A percentile compares a stretch with the other conserved stretches of the same genome.
Conservation (phyloP, 2,113 vertebrate genomes). For the Etheostoma cragini region DNA sequence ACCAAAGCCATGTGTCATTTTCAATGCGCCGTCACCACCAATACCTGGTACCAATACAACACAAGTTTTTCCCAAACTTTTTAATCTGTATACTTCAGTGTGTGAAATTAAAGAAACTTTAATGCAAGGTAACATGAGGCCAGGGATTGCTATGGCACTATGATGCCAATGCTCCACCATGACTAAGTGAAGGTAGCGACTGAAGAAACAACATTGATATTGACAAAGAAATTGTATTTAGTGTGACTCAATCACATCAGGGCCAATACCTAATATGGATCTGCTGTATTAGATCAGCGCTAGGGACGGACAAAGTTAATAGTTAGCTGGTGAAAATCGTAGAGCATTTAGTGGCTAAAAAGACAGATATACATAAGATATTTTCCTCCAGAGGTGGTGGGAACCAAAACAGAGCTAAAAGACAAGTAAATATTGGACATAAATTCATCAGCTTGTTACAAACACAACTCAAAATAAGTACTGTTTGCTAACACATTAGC, state of each 20-base stretch:
- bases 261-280: background rate
- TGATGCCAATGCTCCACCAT: background rate
- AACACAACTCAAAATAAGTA: background rate
- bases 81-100: background rate
- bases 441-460: background rate
- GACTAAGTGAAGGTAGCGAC: background rate
- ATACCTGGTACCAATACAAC: too few species aligned
- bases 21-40: too few species aligned
- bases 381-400: background rate
- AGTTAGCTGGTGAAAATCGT: background rate
- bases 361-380: background rate
- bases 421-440: background rate
- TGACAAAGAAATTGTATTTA: background rate
- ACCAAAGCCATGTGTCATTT: too few species aligned
- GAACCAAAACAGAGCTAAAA: conserved; percentile 6
- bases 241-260: background rate
- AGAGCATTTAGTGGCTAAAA: background rate
- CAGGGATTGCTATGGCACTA: background rate
- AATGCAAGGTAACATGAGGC: background rate
- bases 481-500: background rate
- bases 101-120: too few species aligned
- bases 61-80: background rate
- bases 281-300: background rate
- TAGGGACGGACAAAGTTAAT: background rate
- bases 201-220: background rate